phyloP scores from a whole-genome alignment of 2,888 invertebrate genomes.

The Idaea dimidiata region DNA sequence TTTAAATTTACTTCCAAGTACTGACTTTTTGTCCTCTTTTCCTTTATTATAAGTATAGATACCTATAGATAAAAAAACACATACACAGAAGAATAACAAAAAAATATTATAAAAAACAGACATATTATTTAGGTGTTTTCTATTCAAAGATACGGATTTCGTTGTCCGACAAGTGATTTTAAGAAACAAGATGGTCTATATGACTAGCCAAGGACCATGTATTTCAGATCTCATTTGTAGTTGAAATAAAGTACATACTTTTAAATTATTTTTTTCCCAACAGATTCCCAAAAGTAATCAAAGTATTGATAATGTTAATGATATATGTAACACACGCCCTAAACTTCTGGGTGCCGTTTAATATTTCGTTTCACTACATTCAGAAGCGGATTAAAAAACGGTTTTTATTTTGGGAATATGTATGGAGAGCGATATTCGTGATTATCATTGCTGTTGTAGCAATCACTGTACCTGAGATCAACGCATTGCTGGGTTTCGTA shows the following conservation, averaged over 20 bases:
- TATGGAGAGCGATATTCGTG: constrained; percentile 51
- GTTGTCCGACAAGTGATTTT: no score
- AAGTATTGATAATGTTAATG: constrained; percentile 54
- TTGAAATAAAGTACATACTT: constrained; percentile 5
- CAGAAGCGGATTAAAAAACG: constrained; percentile 25
- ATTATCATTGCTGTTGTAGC: constrained; percentile 35
- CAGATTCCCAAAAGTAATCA: constrained; percentile 54
- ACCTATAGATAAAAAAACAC: no score
- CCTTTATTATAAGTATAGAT: no score
- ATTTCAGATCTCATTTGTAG: no score
- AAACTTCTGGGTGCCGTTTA: constrained; percentile 66
- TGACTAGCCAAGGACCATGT: no score
- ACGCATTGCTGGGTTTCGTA: constrained; percentile 64
- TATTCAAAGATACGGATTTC: no score
- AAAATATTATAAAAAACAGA: no score
- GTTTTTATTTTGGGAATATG: constrained; percentile 38
- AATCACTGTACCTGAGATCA: constrained; percentile 56
- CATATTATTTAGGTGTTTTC: no score
- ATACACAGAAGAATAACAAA: no score
- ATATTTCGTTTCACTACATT: constrained; percentile 54
- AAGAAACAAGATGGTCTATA: neutral
- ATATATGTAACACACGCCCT: constrained; percentile 60
- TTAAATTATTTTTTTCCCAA: constrained; percentile 22
- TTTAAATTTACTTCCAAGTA: no score
- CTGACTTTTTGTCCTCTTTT: no score